Base-by-base conservation (phyloP, 2,797 vertebrate genomes). In the Falco naumanni region DNA sequence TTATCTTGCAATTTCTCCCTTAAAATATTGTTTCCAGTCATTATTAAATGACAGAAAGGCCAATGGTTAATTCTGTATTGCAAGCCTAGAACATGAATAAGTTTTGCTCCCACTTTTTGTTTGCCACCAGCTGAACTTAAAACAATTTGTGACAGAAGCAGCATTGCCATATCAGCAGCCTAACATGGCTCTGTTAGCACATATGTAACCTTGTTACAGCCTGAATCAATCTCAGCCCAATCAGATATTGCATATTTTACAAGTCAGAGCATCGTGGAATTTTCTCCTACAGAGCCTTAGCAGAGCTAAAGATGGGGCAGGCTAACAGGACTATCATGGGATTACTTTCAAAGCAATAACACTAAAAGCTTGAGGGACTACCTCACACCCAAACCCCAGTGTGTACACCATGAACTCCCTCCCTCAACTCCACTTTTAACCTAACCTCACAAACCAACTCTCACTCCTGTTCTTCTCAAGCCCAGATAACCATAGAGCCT, bases 181-280 rank as follows among this genome's bases (percentile, higher is more conserved):
- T 97, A 86, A 91, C 80, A 71, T 8, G 56, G 92, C 47, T 96
- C 77, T 94, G 95, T 95, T 86, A 95, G 87, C 88, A 89, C 31
- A 5, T 51, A 53, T 29, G 50, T 87, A 70, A 50, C 63, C 92
- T 97, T 84, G 84, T 95, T 79, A 90, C 39, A 92, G 82, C 34
- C 87, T 74, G 59, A 91, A 91, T 94, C 93, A 90, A 87, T 84
- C 89, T 91, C 95, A 71, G 11, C 63, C 69, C 72, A 53, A 74
- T 75, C 70, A 92, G 47, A 71, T 85, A 78, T 41, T 87, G 47
- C 53, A 72, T 78, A 91, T 80, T 87, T 92, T 84, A 84, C 63
- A 54, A 78, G 43, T 51, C 43, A 93, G 72, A 74, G 37, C 53
- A 75, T 60, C 5, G 2, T 10, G 22, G 41, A 43, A 21, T 61